Conservation (phyloP, 37 sponge, comb jelly and placozoan genomes). For the Bolinopsis microptera region DNA sequence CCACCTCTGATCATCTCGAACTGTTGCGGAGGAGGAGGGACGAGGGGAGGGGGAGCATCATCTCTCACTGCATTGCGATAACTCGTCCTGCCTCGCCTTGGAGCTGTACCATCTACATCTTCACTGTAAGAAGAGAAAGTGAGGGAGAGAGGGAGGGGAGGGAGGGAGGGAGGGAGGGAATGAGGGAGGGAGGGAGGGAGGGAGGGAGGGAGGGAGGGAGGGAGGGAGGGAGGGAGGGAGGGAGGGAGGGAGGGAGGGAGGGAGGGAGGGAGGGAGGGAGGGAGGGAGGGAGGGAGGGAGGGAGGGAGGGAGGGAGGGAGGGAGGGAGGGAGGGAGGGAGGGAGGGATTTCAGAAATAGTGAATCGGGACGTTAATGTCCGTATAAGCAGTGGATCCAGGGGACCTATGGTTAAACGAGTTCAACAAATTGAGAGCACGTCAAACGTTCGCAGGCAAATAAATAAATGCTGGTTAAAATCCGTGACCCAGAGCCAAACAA, state of each 20-base stretch:
- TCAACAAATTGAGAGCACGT: not conserved
- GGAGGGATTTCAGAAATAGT: not conserved
- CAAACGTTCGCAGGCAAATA: too few species aligned
- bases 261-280: not conserved
- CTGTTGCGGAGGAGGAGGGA: not conserved
- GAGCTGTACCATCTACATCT: constrained; percentile 1
- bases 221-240: not conserved
- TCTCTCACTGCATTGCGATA: constrained; percentile 46
- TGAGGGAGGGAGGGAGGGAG: not conserved
- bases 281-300: not conserved
- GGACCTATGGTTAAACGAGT: not conserved
- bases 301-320: not conserved
- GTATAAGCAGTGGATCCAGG: not conserved
- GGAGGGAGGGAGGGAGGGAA: not conserved
- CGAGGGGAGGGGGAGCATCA: not conserved
- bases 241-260: not conserved
- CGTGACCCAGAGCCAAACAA: not conserved
- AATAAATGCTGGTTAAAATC: not conserved
- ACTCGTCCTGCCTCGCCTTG: constrained; percentile 19
- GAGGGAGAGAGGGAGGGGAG: not conserved
- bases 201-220: not conserved
- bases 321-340: not conserved
- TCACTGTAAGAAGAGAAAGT: not conserved
- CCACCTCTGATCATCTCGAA: not conserved
- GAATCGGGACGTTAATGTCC: not conserved